Base-by-base conservation (phyloP, 2,113 vertebrate species). In the Rhodinocichla rosea region DNA sequence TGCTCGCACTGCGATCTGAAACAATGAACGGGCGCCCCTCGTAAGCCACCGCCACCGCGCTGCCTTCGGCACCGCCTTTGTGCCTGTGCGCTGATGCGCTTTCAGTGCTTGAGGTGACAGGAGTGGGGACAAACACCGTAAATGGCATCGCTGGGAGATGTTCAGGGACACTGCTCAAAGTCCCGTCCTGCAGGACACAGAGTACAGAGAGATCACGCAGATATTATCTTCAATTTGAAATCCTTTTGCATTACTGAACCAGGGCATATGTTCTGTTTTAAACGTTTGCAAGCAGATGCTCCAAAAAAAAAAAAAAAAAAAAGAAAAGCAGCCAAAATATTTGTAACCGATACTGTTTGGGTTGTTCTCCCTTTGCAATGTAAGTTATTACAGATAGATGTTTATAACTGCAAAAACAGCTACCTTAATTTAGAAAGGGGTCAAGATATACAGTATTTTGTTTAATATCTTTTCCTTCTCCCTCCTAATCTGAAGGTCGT, bases 81-180 rank as follows among this genome's bases (percentile, higher is more conserved):
- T 55, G 26, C 16, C 52, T 3, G 0, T 7, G 1, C 70, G 44
- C 7, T 7, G 22, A 1, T 26, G 55, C 14, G 16, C 2, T 18
- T 19, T 21, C 15, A 23, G 4, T 18, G 3, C n/a, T 19, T 19
- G 1, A 0, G 0, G 0, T 4, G 35, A 13, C 47, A 50, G 64
- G 17, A 11, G 11, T 11, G 8, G 21, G 28, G 10, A 28, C 75
- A 26, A 10, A 17, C 40, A 2, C 30, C 27, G 53, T 2, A 1
- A 4, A 3, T 10, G 1, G 28, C 35, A 17, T 14, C 3, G 3
- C 55, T 10, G 19, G 1, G 63, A 21, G 33, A 3, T 64, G 53
- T 32, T 21, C 30, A 4, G 45, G 74, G 37, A 12, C 19, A 7
- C 5, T 15, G 33, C 40, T 45, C 11, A 1, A 30, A 47, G 35